Percentiles rank a stretch among this genome's conserved stretches.
Evolutionary conservation across 1,140 invertebrate species (phyloP).

Genomic region (Tetraneura akinire): DNA sequence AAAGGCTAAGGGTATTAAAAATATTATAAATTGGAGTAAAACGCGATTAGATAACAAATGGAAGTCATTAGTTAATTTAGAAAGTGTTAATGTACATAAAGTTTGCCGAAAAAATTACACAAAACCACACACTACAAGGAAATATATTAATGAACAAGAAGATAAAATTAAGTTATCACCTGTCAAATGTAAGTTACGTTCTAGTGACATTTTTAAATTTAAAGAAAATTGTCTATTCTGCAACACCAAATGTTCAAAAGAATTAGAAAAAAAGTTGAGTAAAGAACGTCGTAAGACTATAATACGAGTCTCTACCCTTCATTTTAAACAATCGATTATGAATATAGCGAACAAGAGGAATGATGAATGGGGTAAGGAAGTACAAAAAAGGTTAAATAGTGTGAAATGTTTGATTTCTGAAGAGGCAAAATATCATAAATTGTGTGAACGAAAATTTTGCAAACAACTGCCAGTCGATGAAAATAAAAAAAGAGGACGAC

Average conservation of each 20-base stretch:
- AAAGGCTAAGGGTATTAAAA: background rate
- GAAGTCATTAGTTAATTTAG: background rate
- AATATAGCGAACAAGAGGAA: background rate
- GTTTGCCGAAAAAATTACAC: background rate
- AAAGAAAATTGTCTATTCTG: no score
- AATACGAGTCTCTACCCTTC: no score
- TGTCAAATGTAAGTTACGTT: no score
- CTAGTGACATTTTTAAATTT: no score
- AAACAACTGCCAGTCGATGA: no score
- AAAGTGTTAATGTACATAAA: slow-evolving; percentile 2
- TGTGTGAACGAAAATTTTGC: background rate
- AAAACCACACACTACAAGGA: no score
- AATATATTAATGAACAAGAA: no score
- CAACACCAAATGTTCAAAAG: no score
- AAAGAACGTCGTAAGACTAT: no score
- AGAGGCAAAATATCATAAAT: background rate
- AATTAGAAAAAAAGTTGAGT: no score
- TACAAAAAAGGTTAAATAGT: background rate
- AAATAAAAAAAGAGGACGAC: no score
- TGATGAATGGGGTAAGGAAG: background rate
- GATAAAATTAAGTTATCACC: no score
- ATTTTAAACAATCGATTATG: background rate
- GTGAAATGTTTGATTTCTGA: background rate
- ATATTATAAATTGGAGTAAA: background rate
- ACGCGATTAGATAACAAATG: background rate